Base-by-base conservation (phyloP, 2,888 invertebrate species). In the Cephus rjabovi region DNA sequence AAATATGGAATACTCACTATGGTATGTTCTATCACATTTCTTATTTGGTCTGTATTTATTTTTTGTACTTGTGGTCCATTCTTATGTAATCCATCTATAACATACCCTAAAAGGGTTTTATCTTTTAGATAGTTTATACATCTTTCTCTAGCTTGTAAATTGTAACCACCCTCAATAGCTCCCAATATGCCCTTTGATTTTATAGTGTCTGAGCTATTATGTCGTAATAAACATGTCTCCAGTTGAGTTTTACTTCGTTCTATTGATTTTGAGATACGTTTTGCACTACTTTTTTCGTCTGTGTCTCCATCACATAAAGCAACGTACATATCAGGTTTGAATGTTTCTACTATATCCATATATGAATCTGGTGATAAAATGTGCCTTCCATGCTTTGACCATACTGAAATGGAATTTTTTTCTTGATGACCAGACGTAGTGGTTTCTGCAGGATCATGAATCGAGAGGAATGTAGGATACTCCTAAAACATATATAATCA, bases 311-410 rank as follows among this genome's bases (percentile, higher is more conserved):
- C 98, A 89, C 95, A 95, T 85, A 98, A 92, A 23, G 95, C 94
- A 89, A 96, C 95, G 92, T 96, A 97, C 88, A 97, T 94, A 90
- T 97, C 96, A 69, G 98, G 97, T 90, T 94, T 94, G 89, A 96
- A 95, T 35, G 93, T 91, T 92, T 97, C 96, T 83, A 97, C 94
- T 69, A 96, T 89, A 86, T 96, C 94, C 95, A 98, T 96, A 91
- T 96, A 96, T 84, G 95, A 95, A 89, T 95, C 92, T 0, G 95
- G 91, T 78, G 93, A 93, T 56, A 98, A 90, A 83, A 94, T 91
- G 79, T 93, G 93, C 91, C 96, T 96, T 71, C 98, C 98, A 82
- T 94, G 93, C 86, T 95, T 94, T 0, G 96, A 95, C 95, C 97
- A 98, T 30, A 98, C 87, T 0, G 97, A 95, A 12, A 96, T 93